A percentile compares a stretch with the other conserved stretches of the same genome.
Evolutionary conservation across 2,888 invertebrate species (phyloP).

Genomic region (Thecocarcelia acutangulata): DNA sequence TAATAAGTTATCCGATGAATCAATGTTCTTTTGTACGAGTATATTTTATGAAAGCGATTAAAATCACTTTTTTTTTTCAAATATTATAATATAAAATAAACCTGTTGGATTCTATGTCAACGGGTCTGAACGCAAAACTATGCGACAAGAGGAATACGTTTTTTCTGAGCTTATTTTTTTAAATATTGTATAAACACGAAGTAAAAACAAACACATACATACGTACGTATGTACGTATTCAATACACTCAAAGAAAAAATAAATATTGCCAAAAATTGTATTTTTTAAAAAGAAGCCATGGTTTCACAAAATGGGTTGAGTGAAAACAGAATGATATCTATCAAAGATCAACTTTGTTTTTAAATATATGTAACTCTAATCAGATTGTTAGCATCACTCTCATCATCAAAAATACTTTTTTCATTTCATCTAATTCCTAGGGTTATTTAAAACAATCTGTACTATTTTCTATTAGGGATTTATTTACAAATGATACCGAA

Average conservation of each 20-base stretch:
- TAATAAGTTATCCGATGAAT: no score
- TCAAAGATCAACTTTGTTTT: slow-evolving; percentile 26
- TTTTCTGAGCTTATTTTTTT: neutral
- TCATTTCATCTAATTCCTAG: slow-evolving; percentile 39
- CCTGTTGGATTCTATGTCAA: no score
- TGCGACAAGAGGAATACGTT: neutral
- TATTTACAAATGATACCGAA: slow-evolving; percentile 39
- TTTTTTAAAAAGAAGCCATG: slow-evolving; percentile 62
- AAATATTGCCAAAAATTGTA: slow-evolving; percentile 42
- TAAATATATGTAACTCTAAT: neutral
- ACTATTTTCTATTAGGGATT: slow-evolving; percentile 58
- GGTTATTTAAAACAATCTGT: slow-evolving; percentile 30
- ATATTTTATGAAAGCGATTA: no score
- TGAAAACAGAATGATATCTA: slow-evolving; percentile 50
- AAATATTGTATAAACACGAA: slow-evolving; percentile 16
- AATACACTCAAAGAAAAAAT: slow-evolving; percentile 24
- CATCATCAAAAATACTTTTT: neutral
- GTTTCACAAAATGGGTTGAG: slow-evolving; percentile 64
- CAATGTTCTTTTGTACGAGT: no score
- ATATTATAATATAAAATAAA: no score
- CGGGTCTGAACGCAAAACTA: no score
- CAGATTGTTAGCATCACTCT: neutral
- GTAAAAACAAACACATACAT: slow-evolving; percentile 3
- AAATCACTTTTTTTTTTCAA: no score
- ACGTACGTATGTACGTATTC: neutral